These are phyloP conservation scores for Cryptocheilus praepositus DNA, from an alignment of 2,888 invertebrate genomes.

Conservation along the genomic window DNA sequence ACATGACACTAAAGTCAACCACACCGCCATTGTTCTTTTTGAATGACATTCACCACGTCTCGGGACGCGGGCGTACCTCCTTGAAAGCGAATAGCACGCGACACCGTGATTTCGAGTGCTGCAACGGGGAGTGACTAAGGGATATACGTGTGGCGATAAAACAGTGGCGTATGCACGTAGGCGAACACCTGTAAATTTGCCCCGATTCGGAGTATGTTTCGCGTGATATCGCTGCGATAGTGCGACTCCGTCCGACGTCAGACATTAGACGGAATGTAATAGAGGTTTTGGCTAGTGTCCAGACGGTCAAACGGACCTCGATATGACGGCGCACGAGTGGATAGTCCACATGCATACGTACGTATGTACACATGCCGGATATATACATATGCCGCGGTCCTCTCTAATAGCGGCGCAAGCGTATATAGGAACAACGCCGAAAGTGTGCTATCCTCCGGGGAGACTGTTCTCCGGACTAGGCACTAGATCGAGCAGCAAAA, in stretches of 20 bases:
- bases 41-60: too few relatives aligned
- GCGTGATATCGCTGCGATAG: slow-evolving; percentile 46
- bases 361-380: background rate
- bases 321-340: slow-evolving; percentile 19
- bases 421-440: slow-evolving; percentile 28
- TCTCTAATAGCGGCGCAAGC: slow-evolving; percentile 32
- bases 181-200: slow-evolving; percentile 56
- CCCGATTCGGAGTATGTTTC: slow-evolving; percentile 28
- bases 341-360: slow-evolving; percentile 31
- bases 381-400: slow-evolving; percentile 1
- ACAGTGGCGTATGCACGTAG: slow-evolving; percentile 33
- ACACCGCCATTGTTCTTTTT: too few relatives aligned
- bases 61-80: background rate
- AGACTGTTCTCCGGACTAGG: slow-evolving; percentile 38
- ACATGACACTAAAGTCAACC: too few relatives aligned
- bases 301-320: slow-evolving; percentile 52
- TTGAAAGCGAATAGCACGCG: slow-evolving; percentile 8
- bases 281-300: slow-evolving; percentile 68
- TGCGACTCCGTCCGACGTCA: slow-evolving; percentile 28
- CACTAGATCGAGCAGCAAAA: slow-evolving; percentile 56
- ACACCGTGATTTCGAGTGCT: slow-evolving; percentile 10
- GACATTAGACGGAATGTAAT: slow-evolving; percentile 66
- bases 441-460: slow-evolving; percentile 30
- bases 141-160: slow-evolving; percentile 28
- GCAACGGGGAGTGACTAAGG: slow-evolving; percentile 12